Conservation (phyloP, 1,140 invertebrate species). For the Nebria ingens region DNA sequence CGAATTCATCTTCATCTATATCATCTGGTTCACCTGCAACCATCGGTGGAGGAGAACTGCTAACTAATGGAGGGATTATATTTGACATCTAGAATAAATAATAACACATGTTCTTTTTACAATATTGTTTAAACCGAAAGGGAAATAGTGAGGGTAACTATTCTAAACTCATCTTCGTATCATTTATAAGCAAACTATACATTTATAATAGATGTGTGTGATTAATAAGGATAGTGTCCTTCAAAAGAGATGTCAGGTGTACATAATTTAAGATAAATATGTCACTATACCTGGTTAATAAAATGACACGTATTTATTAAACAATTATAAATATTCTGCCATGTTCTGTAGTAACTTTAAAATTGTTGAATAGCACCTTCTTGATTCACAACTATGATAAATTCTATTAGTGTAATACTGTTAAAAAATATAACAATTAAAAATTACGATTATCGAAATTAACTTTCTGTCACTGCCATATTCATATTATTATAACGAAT, state of each 20-base stretch:
- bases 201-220: no score
- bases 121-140: no score
- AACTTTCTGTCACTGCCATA: neutral
- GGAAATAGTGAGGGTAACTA: no score
- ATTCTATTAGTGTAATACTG: neutral
- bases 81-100: constrained; percentile 28
- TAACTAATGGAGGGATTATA: constrained; percentile 48
- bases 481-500: neutral
- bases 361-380: neutral
- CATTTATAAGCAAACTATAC: no score
- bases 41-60: constrained; percentile 51
- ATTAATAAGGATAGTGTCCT: no score
- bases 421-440: neutral
- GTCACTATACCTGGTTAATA: constrained; percentile 1
- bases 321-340: neutral
- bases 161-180: no score
- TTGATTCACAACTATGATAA: neutral
- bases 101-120: no score
- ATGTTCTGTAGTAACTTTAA: neutral
- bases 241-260: neutral
- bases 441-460: neutral
- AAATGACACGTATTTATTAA: constrained; percentile 2
- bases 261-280: neutral
- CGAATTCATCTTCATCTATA: constrained; percentile 51
- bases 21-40: constrained; percentile 47